Evolutionary conservation across 2,113 vertebrate genomes (phyloP), one percentile per base, ranked within the genome.

Genomic region (Platycercus adscitus): DNA sequence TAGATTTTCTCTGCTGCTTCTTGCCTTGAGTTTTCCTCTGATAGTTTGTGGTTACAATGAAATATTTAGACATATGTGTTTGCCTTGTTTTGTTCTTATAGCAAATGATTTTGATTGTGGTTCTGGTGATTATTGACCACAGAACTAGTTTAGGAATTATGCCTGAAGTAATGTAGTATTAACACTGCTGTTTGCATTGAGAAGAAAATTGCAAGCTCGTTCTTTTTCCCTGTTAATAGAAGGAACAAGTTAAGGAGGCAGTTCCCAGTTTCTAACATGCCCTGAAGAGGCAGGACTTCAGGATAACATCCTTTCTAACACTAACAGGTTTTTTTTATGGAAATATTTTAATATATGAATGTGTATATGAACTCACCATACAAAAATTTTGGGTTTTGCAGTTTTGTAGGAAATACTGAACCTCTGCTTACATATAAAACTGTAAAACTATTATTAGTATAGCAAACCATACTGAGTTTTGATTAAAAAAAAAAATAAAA

Each of bases 1-100:
- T 93, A 95, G 80, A 50, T 97, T 97, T 97, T 78, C 93, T 94
- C 78, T 71, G 80, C 55, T 94, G 81, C 93, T 97, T 98, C 95
- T 97, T 97, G 82, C 90, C 95, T 92, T 97, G 88, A 97, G 64
- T 76, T 96, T 81, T 91, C 50, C 66, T 85, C 89, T 94, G 94
- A 84, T 94, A 92, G 96, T 94, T 93, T 91, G 86, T 88, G 64
- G 69, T 93, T 96, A 58, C 87, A 88, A 92, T 87, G 58, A 96
- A 88, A 96, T 88, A 73, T 94, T 97, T 90, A 96, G 93, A 95
- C 94, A 86, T 47, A 50, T 0, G 2, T 58, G 13, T 70, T 87
- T 89, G 56, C 61, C 33, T 89, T 6, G 0, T 37, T 88, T 64
- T 71, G 17, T 75, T 86, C 77, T 68, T 71, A 79, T 9, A 66